Conservation (phyloP, 2,113 vertebrate genomes). For the Lanius ludovicianus region DNA sequence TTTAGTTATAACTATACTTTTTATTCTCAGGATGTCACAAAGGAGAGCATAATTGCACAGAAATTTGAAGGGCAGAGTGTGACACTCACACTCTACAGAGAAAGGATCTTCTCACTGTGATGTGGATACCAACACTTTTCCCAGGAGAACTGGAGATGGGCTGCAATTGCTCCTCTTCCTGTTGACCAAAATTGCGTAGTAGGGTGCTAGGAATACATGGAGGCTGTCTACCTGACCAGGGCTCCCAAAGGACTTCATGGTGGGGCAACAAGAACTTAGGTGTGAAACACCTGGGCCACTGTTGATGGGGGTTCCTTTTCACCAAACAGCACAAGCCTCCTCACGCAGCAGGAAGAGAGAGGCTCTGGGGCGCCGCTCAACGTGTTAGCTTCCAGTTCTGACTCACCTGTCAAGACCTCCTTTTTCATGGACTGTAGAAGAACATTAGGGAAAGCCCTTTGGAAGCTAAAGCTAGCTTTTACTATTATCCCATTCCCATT, state of each 20-base stretch:
- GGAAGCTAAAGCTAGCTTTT: not conserved
- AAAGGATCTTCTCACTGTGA: not conserved
- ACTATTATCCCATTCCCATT: not conserved
- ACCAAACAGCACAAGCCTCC: not conserved
- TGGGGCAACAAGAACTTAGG: not conserved
- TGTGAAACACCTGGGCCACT: not conserved
- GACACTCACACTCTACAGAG: not conserved
- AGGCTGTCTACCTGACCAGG: not conserved
- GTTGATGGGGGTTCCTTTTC: not conserved
- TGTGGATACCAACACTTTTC: not conserved
- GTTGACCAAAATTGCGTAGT: not conserved
- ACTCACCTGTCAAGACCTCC: not conserved
- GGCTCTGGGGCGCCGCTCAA: accelerated
- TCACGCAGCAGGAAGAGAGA: accelerated
- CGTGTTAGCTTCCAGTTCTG: not conserved
- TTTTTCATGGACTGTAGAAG: not conserved
- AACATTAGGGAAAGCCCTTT: not conserved
- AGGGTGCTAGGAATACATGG: not conserved
- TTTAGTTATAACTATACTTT: not conserved
- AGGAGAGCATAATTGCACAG: not conserved
- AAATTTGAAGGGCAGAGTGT: not conserved
- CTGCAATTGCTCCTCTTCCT: not conserved
- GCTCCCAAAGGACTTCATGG: not conserved
- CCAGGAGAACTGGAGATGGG: not conserved
- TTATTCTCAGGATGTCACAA: not conserved